phyloP scores from a whole-genome alignment of 2,797 vertebrate species.

The Hylomyscus alleni region DNA sequence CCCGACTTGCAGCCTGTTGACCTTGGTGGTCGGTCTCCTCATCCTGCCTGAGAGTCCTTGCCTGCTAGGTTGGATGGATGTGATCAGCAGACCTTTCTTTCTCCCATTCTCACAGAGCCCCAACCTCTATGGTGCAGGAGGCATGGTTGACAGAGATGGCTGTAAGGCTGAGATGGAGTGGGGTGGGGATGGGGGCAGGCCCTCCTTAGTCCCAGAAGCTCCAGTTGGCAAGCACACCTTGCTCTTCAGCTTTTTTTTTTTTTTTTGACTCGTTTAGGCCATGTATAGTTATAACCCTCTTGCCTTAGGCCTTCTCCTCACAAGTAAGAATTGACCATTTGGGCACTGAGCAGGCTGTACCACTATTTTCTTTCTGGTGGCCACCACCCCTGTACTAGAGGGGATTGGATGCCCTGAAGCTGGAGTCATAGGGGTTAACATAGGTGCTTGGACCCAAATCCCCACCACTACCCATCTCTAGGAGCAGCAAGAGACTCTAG shows the following conservation, averaged over 20 bases:
- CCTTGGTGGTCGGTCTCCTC: background rate
- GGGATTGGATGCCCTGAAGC: background rate
- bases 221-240: background rate
- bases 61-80: background rate
- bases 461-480: background rate
- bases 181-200: background rate
- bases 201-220: background rate
- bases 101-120: background rate
- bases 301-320: background rate
- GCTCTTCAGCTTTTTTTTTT: background rate
- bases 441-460: background rate
- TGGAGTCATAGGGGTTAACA: background rate
- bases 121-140: background rate
- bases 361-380: background rate
- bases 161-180: background rate
- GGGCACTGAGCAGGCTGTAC: background rate
- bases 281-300: background rate
- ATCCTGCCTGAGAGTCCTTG: background rate
- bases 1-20: background rate
- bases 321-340: background rate
- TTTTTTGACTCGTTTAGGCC: background rate
- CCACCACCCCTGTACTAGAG: accelerated
- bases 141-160: background rate
- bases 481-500: background rate
- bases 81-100: background rate